phyloP scores from a whole-genome alignment of 2,797 vertebrate species.

The Urosaurus nigricauda region DNA sequence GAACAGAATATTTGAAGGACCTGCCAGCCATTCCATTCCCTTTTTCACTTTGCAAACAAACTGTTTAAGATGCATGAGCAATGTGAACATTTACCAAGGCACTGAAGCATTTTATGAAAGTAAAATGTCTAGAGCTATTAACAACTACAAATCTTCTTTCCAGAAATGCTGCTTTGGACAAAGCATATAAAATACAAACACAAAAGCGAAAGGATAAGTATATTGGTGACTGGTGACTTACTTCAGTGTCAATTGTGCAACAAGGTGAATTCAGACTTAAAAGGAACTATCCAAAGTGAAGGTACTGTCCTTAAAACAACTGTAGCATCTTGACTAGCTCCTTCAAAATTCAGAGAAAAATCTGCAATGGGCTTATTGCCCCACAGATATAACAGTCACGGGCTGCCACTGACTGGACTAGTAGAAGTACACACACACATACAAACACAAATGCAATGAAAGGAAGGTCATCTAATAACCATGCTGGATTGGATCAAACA shows the following conservation, averaged over 20 bases:
- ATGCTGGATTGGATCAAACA: too few species aligned
- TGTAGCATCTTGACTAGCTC: too few species aligned
- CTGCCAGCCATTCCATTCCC: constrained; percentile 34
- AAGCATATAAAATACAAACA: background rate
- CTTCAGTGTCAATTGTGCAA: too few species aligned
- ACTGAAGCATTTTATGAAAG: constrained; percentile 42
- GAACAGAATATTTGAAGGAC: constrained; percentile 49
- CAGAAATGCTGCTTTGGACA: constrained; percentile 28
- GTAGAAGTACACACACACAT: background rate
- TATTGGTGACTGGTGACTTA: too few species aligned
- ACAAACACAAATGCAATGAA: background rate
- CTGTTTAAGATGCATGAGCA: constrained; percentile 46
- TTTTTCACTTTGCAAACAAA: constrained; percentile 51
- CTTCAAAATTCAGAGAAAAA: too few species aligned
- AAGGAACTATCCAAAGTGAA: too few species aligned
- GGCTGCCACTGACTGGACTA: background rate
- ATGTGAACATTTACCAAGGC: constrained; percentile 56
- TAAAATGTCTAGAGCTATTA: constrained; percentile 31
- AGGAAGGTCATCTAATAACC: background rate
- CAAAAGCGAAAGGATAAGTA: background rate
- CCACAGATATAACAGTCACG: too few species aligned
- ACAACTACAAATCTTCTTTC: constrained; percentile 3
- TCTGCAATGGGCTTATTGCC: too few species aligned
- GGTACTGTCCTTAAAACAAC: too few species aligned
- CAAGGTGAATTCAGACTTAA: too few species aligned